These are phyloP conservation scores for Doris montereyensis DNA, from an alignment of 2,888 invertebrate species.

Conservation along the genomic window DNA sequence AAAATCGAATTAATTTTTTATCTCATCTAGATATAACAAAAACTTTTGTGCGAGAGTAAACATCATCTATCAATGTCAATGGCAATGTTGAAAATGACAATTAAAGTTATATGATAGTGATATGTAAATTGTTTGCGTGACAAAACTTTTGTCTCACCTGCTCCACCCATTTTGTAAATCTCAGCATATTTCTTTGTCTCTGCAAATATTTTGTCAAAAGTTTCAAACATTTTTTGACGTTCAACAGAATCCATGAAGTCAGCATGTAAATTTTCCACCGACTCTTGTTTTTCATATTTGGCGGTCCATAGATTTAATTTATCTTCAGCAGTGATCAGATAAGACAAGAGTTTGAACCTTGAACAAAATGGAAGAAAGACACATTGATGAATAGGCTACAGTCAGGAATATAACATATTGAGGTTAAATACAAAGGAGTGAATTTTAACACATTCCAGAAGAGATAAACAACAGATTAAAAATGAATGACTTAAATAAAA, in stretches of 20 bases:
- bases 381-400: no score
- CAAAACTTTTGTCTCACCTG: constrained; percentile 50
- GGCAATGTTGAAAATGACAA: not conserved
- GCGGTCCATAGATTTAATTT: constrained; percentile 91
- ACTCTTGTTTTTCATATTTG: constrained; percentile 81
- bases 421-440: no score
- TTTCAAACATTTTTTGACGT: constrained; percentile 60
- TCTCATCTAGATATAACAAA: not conserved
- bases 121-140: no score
- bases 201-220: constrained; percentile 63
- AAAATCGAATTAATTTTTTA: not conserved
- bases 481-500: no score
- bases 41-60: not conserved
- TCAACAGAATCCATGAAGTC: constrained; percentile 69
- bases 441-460: no score
- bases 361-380: no score
- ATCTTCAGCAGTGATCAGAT: constrained; percentile 90
- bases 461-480: no score
- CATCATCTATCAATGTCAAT: not conserved
- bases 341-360: constrained; percentile 85
- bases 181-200: constrained; percentile 65
- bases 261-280: constrained; percentile 62
- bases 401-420: no score
- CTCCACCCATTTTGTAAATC: constrained; percentile 63
- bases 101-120: not conserved